A percentile compares a stretch with the other conserved stretches of the same genome.
phyloP scores from a whole-genome alignment of 2,888 invertebrate species.

The Tetragonula carbonaria region DNA sequence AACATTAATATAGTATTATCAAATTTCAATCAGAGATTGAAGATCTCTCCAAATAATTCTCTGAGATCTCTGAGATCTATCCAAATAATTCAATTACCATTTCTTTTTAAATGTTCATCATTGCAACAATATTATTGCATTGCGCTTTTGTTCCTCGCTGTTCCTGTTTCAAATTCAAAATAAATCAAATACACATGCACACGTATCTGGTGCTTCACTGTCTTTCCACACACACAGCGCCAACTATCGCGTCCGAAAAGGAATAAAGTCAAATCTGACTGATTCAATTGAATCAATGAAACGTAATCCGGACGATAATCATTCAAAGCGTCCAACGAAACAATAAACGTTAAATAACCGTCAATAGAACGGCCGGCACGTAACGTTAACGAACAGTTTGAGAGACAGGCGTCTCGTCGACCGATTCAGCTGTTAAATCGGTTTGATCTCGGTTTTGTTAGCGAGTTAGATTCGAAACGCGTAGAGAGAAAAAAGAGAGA shows the following conservation, averaged over 20 bases:
- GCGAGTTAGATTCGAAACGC: slow-evolving; percentile 35
- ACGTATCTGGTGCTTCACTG: neutral
- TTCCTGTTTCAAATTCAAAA: neutral
- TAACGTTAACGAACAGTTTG: slow-evolving; percentile 21
- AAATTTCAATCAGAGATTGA: no score
- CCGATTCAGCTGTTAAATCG: slow-evolving; percentile 25
- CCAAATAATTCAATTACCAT: no score
- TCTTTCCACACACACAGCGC: neutral
- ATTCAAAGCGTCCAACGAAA: slow-evolving; percentile 41
- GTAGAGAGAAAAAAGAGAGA: no score
- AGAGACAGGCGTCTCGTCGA: neutral
- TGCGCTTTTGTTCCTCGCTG: no score
- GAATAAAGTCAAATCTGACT: slow-evolving; percentile 31
- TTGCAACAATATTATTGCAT: no score
- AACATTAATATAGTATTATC: no score
- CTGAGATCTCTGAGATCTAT: no score
- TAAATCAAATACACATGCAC: neutral
- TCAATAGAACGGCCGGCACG: slow-evolving; percentile 1
- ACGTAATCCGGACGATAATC: slow-evolving; percentile 34
- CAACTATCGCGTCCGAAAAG: neutral
- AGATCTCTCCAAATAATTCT: no score
- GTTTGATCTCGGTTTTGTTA: slow-evolving; percentile 11
- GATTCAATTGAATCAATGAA: slow-evolving; percentile 48
- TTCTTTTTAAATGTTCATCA: no score
- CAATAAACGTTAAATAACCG: slow-evolving; percentile 44